Base-by-base conservation (phyloP, 2,113 vertebrate genomes). In the Colistium nudipinnis region DNA sequence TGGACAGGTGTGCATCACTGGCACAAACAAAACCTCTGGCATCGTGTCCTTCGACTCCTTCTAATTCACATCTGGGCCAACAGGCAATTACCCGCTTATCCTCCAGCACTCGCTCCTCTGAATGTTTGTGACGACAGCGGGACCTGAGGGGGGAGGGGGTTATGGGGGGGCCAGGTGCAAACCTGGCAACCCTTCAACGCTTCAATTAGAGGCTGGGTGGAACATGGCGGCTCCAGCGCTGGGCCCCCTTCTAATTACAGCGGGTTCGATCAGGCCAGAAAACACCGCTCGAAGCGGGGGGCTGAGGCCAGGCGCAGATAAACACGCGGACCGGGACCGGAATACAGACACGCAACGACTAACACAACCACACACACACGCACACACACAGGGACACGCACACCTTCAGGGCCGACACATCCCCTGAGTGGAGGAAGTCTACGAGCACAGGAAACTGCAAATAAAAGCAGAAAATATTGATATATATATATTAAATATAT, bases 31-130 rank as follows among this genome's bases (percentile, higher is more conserved):
- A n/a, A 70, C 64, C 75, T 44, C 64, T 39, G 74, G 78, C 83
- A 73, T 62, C 66, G 25, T 47, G 74, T 81, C 69, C 81, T 62
- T 75, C 41, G 73, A 63, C 82, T 60, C 59, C 76, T 62, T 70
- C 78, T 79, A 81, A 87, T 83, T 82, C 81, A 6, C 72, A 80
- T 81, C 65, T 30, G 66, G 74, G 84, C 72, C 83, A 69, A 38
- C 68, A 73, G 82, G 80, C 87, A 87, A 90, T 90, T 89, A 88
- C 82, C 85, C 79, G 72, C 89, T 87, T 88, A 90, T 87, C 78
- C 65, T 60, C 65, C 36, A 60, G 56, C 62, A 22, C 75, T 77
- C 57, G 59, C 78, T 75, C 70, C 35, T 69, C 70, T 79, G 60
- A 63, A 76, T 74, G 86, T 85, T 87, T 83, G 86, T 86, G 68